Evolutionary conservation across 1,140 invertebrate genomes (phyloP).

Genomic region (Plodia interpunctella): DNA sequence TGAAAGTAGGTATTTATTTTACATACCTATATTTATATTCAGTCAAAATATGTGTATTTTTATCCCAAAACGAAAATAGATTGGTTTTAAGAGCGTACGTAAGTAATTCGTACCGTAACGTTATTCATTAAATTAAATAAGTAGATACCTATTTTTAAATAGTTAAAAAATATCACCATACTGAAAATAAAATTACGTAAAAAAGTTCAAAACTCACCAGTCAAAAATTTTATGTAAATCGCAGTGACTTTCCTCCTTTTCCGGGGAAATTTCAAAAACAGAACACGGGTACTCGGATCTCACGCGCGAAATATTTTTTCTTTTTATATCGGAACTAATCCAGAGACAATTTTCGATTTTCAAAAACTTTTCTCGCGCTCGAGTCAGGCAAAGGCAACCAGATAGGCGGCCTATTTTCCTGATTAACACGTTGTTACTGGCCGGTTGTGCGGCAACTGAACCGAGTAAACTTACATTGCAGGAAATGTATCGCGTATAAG

Average conservation of each 20-base stretch:
- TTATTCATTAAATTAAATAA: too few relatives aligned
- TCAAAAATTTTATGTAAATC: neutral
- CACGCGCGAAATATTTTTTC: neutral
- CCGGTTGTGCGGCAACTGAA: neutral
- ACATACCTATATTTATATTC: too few relatives aligned
- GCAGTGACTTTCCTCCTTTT: neutral
- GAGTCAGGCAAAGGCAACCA: neutral
- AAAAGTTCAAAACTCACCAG: neutral
- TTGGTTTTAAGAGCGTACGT: too few relatives aligned
- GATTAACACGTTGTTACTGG: constrained; percentile 8
- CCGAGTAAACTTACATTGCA: constrained; percentile 3
- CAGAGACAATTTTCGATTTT: constrained; percentile 7
- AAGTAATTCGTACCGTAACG: too few relatives aligned
- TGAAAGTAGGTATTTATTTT: too few relatives aligned
- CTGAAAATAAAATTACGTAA: neutral
- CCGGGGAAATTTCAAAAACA: neutral
- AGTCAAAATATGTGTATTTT: too few relatives aligned
- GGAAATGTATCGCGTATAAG: neutral
- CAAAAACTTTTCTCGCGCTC: neutral
- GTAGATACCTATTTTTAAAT: too few relatives aligned
- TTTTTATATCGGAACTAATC: constrained; percentile 9
- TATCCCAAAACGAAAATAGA: too few relatives aligned
- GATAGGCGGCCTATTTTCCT: constrained; percentile 8
- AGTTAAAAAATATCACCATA: too few relatives aligned
- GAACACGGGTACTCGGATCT: neutral